A percentile compares a stretch with the other conserved stretches of the same genome.
phyloP scores from a whole-genome alignment of 2,113 vertebrate genomes.

The Petromus typicus region DNA sequence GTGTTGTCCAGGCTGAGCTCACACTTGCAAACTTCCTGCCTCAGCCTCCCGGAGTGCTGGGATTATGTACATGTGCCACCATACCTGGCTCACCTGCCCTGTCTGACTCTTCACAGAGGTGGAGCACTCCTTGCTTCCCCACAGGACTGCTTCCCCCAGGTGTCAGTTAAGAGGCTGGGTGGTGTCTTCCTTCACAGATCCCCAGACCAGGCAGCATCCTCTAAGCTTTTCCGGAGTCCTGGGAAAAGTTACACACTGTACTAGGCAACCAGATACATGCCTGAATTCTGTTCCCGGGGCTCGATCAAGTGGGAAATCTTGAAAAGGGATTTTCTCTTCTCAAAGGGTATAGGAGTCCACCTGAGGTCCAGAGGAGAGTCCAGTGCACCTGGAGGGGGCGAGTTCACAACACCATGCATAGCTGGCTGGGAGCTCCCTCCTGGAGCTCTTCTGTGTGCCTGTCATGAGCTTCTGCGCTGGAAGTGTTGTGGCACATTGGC shows the following conservation, averaged over 20 bases:
- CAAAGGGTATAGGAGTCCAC: not conserved
- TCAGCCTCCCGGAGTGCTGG: not conserved
- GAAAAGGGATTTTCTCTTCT: not conserved
- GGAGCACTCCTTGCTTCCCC: not conserved
- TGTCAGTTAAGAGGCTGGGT: not conserved
- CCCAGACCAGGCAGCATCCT: not conserved
- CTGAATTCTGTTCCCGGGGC: not conserved
- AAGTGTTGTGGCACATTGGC: not conserved
- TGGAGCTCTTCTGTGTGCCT: not conserved
- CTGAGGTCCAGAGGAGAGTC: not conserved
- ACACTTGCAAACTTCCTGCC: not conserved
- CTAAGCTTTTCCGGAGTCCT: not conserved
- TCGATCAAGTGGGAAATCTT: not conserved
- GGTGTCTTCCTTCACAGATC: not conserved
- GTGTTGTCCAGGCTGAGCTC: not conserved
- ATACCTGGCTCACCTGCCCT: not conserved
- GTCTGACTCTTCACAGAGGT: not conserved
- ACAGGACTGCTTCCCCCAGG: not conserved
- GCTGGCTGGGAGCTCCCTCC: not conserved
- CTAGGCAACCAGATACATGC: not conserved
- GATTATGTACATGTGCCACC: not conserved
- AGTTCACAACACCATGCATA: not conserved
- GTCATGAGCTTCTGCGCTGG: not conserved
- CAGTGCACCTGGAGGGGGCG: not conserved
- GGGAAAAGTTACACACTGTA: not conserved